Base-by-base conservation (phyloP, 1,140 invertebrate species). In the Mycetomoellerius zeteki region DNA sequence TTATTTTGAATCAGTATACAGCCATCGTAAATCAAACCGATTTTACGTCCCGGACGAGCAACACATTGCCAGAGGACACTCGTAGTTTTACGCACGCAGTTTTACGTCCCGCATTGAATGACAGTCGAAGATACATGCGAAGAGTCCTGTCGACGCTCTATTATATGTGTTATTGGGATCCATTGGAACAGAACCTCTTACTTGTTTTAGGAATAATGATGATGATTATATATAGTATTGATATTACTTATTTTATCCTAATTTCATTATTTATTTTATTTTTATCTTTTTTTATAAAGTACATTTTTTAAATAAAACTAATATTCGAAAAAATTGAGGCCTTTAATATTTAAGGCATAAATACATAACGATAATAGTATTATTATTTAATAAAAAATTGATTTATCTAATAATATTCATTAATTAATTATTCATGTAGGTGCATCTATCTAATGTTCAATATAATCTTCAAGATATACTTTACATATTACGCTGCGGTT, bases 81-180 rank as follows among this genome's bases (percentile, higher is more conserved):
- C 73, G 33, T 56, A 62, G 52, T 56, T 69, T 77, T 37, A 52
- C 21, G 58, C 43, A 24, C 1, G 21, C 33, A 30, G 19, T 64
- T 64, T 78, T 64, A 72, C 12, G 21, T 3, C 5, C 8, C 65
- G 6, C 19, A 56, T 60, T 56, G 24, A 21, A 73, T 30, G 47
- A 85, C 86, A 62, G 67, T 60, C 60, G 67, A 67, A 89, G 88
- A 85, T 77, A 77, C 64, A 60, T 37, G 50, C 14, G 50, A 33
- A 65, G 21, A 37, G 47, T 19, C 24, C 54, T 60, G 50, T 85
- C 43, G 24, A 4, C 43, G 30, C 67, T 86, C 71, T 86, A 82
- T 86, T 78, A 43, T 72, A 64, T 54, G 71, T 52, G 73, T 88
- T 89, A 82, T 77, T 77, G 64, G 54, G 27, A 7, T n/a, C 14